These are phyloP conservation scores for Leptodirus hochenwartii DNA, from an alignment of 2,888 invertebrate species.

Conservation along the genomic window DNA sequence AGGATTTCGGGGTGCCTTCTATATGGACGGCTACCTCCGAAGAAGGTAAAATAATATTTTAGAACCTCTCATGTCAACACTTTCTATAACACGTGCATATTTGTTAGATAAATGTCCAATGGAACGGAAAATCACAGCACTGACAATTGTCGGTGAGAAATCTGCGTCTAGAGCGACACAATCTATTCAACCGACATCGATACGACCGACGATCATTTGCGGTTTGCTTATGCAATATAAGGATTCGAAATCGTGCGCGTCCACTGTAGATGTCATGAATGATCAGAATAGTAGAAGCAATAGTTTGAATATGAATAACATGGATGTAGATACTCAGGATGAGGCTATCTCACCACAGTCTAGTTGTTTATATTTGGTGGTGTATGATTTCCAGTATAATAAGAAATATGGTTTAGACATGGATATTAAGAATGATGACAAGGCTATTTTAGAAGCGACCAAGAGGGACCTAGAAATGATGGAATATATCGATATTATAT, in stretches of 20 bases:
- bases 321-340: constrained; percentile 19
- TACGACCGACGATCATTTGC: constrained; percentile 32
- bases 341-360: constrained; percentile 10
- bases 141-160: constrained; percentile 16
- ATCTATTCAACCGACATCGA: constrained; percentile 13
- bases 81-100: background rate
- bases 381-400: constrained; percentile 51
- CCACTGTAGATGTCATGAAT: constrained; percentile 56
- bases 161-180: constrained; percentile 13
- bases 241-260: too few species aligned
- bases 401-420: constrained; percentile 29
- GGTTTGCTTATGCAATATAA: constrained; percentile 28
- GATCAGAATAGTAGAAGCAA: constrained; percentile 42
- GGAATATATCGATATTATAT: too few species aligned
- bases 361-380: constrained; percentile 36
- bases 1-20: constrained; percentile 24
- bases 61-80: too few species aligned
- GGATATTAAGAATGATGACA: constrained; percentile 10
- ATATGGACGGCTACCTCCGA: constrained; percentile 18
- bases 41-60: too few species aligned
- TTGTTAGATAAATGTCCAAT: constrained; percentile 1
- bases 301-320: constrained; percentile 22
- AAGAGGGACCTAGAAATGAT: too few species aligned
- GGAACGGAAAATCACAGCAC: constrained; percentile 8
- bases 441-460: too few species aligned